Base-by-base conservation (phyloP, 2,888 invertebrate species). In the Penaeus monodon region DNA sequence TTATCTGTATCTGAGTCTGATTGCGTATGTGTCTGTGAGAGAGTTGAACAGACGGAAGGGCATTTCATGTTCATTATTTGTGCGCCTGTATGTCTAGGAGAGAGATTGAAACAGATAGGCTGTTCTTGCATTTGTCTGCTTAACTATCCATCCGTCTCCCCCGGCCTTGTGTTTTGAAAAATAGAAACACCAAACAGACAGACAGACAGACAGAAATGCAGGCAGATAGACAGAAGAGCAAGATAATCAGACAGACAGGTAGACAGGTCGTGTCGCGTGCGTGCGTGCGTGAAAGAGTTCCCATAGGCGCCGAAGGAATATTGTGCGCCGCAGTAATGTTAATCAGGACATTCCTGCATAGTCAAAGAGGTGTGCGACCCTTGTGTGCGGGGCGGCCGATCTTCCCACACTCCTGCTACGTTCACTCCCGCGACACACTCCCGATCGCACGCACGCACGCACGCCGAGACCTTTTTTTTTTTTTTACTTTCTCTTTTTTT, bases 321-420 rank as follows among this genome's bases (percentile, higher is more conserved):
- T 80, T 80, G 80, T 66, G 80, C 66, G 65, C 80, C 80, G 63
- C 44, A 80, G 65, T 65, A 66, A 44, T 82, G 57, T 49, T n/a
- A 57, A 29, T 73, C 73, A 49, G 70, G 44, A 70, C 68, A 57
- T 70, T 68, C 81, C 73, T 57, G n/a, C 27, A 29, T 49, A 73
- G 57, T 17, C 14, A 57, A 57, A 57, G 57, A 57, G 57, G 57
- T 57, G 57, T 57, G 57, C 57, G 57, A 57, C 57, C 76, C 76
- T 76, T 76, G 76, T 38, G 24, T 81, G 27, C 66, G 44, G 33
- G 68, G 57, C 44, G 29, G 33, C 73, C 49, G 68, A 33, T 68
- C 68, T 65, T 73, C 49, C 65, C 27, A 70, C 44, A 68, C 29
- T 81, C 65, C 65, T 29, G 65, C 81, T 44, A n/a, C 57, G 57